Evolutionary conservation across 2,888 invertebrate genomes (phyloP), one percentile per base, ranked within the genome.

Genomic region (Acrocyrtus sp.): DNA sequence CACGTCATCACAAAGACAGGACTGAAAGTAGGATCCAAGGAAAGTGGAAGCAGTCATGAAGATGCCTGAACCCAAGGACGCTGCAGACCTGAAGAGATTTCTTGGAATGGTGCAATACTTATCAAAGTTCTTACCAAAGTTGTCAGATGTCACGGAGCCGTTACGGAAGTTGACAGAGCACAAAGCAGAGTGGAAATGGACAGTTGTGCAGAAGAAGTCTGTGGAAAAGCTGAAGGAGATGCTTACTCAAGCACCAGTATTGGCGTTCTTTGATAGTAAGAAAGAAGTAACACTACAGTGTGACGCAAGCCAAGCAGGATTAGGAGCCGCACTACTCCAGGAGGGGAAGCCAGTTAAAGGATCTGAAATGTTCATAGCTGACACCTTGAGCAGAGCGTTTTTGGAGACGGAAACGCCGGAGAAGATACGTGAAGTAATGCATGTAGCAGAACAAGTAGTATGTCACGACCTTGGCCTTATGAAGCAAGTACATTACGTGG

Each of bases 41-140:
- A 70, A 70, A 22, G 39, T 63, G 19, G 51, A 63, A 53, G 63
- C 63, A 34, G 29, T 39, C n/a, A n/a, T n/a, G n/a, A 67, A 39
- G 24, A 58, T 67, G 58, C 57, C 47, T 3, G 22, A 8, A 48
- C 67, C 65, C 4, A 24, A 39, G 39, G 41, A 58, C 21, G 58
- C 39, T 1, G 39, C 21, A 1, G 67, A 15, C 5, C n/a, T 58
- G 22, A 17, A 4, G 21, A 47, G 67, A 50, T 22, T 70, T 27
- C 47, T 72, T 27, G 70, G 70, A 29, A 56, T 63, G 47, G 70
- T 70, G 15, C 70, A 70, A 21, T 70, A 70, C 41, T 51, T 70
- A 8, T 53, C 70, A 15, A 63, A 70, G 39, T 63, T 62, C 26
- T n/a, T n/a, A n/a, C n/a, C 63, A 17, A 51, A 39, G 15, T 19